phyloP scores from a whole-genome alignment of 2,113 vertebrate species.

The Microcebus lehilahytsara region DNA sequence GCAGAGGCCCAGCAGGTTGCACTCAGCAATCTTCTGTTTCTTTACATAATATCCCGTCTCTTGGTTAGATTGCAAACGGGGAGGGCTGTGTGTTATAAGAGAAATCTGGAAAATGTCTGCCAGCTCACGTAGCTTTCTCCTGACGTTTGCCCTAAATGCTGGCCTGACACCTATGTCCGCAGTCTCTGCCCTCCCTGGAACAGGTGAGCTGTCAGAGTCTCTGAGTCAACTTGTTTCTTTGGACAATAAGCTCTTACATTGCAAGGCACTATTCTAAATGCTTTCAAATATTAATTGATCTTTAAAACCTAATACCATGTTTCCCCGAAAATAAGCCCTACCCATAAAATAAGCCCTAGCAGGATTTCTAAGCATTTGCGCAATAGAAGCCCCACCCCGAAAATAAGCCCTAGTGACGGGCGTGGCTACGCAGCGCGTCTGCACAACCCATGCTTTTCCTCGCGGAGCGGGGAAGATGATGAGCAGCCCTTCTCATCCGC shows the following conservation, averaged over 20 bases:
- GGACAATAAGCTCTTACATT: not conserved
- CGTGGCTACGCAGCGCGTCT: too few relatives aligned
- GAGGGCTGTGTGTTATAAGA: rapidly evolving
- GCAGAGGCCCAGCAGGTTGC: too few relatives aligned
- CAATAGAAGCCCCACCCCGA: too few relatives aligned
- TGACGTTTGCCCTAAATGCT: not conserved
- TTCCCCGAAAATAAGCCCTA: too few relatives aligned
- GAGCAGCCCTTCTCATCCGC: too few relatives aligned
- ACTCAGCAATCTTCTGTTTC: not conserved
- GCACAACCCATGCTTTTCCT: too few relatives aligned
- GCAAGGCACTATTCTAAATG: not conserved
- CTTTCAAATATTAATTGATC: not conserved
- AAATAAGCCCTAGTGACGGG: too few relatives aligned
- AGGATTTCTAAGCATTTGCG: too few relatives aligned
- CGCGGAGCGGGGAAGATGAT: too few relatives aligned
- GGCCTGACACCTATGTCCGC: too few relatives aligned
- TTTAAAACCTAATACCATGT: not conserved
- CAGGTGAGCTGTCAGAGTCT: not conserved
- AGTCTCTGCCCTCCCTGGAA: not conserved
- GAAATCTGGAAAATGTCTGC: not conserved
- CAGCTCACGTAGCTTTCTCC: not conserved
- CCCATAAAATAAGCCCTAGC: too few relatives aligned
- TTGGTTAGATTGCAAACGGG: not conserved
- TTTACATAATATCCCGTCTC: not conserved
- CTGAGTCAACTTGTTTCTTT: not conserved